These are phyloP conservation scores for Crioceris asparagi DNA, from an alignment of 2,888 invertebrate genomes.

Conservation along the genomic window DNA sequence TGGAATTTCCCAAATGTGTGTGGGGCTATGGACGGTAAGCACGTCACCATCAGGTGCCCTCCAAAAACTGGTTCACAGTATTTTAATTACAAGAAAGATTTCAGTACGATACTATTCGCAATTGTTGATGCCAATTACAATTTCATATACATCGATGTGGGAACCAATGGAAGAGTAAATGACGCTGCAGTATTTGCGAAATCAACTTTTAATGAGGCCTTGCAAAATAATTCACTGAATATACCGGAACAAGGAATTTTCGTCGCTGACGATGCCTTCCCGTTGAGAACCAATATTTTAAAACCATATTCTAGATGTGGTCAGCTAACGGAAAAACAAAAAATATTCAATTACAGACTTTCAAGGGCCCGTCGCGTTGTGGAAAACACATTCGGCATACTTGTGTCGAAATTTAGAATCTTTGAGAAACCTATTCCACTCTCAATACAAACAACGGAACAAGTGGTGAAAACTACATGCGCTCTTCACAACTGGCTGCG, in stretches of 20 bases:
- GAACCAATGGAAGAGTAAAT: conserved; percentile 8
- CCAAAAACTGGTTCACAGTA: conserved; percentile 1
- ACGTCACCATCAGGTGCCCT: conserved; percentile 12
- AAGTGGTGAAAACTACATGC: conserved; percentile 7
- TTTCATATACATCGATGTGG: conserved; percentile 7
- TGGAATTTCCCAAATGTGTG: conserved; percentile 15
- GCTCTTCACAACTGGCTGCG: conserved; percentile 2
- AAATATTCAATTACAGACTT: conserved; percentile 19
- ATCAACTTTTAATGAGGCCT: conserved; percentile 10
- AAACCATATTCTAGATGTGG: background rate
- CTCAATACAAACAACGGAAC: conserved; percentile 5
- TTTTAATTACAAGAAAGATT: conserved; percentile 5
- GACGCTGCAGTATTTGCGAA: conserved; percentile 7
- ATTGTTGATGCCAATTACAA: conserved; percentile 6
- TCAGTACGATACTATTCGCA: conserved; percentile 8
- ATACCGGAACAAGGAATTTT: conserved; percentile 4
- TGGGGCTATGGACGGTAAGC: conserved; percentile 10
- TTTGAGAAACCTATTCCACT: conserved; percentile 13
- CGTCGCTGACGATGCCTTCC: conserved; percentile 18
- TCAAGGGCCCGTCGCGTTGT: conserved; percentile 17
- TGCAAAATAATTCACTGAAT: conserved; percentile 4
- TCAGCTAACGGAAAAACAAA: conserved; percentile 5
- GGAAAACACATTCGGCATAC: conserved; percentile 21
- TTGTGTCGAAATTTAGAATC: conserved; percentile 18
- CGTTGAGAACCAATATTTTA: conserved; percentile 13